phyloP scores from a whole-genome alignment of 2,113 vertebrate species.

The Macrotus californicus region DNA sequence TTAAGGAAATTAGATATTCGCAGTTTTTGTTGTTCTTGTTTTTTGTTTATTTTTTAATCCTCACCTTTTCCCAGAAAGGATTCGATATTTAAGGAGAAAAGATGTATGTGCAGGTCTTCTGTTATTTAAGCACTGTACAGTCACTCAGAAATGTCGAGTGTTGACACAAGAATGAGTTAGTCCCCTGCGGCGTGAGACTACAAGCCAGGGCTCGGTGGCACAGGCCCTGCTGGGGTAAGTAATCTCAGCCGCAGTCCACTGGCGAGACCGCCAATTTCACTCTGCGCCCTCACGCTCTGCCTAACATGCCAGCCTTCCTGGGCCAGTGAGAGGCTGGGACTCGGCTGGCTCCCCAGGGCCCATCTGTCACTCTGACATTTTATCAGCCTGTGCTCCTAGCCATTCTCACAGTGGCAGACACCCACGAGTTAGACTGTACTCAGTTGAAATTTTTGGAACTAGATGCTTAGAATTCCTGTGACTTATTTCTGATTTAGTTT shows the following conservation, averaged over 20 bases:
- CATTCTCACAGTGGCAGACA: neutral
- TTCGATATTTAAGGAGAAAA: neutral
- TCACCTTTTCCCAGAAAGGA: neutral
- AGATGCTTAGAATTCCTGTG: neutral
- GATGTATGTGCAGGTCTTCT: neutral
- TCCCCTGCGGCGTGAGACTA: neutral
- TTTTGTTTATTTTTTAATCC: neutral
- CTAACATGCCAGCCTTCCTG: neutral
- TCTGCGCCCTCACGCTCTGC: neutral
- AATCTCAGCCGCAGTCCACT: neutral
- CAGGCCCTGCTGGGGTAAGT: neutral
- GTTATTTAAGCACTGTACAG: neutral
- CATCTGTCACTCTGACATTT: neutral
- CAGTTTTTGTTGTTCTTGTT: neutral
- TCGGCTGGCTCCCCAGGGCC: neutral
- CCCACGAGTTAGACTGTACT: neutral
- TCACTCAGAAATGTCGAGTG: neutral
- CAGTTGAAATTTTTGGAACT: neutral
- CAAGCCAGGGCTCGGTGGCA: neutral
- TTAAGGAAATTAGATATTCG: neutral
- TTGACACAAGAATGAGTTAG: neutral
- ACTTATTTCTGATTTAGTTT: neutral
- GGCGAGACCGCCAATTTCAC: neutral
- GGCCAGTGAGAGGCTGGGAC: neutral
- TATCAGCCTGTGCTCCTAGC: too few relatives aligned